Conservation (phyloP, 2,113 vertebrate species). For the Lepisosteus osseus region DNA sequence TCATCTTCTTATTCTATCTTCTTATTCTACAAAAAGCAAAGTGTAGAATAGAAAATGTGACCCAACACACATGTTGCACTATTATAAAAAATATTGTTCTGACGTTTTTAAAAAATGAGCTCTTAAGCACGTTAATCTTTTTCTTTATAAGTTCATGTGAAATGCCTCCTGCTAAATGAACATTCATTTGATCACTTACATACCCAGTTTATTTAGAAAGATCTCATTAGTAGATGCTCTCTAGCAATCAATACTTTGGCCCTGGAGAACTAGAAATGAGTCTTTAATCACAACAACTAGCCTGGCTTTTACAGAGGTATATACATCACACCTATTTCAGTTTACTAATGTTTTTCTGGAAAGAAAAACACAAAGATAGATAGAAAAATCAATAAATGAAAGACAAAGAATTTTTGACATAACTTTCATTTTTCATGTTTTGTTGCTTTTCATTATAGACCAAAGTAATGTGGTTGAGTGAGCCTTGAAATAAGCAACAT, state of each 20-base stretch:
- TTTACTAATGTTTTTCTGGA: not conserved
- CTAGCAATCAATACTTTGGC: not conserved
- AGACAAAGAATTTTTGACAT: not conserved
- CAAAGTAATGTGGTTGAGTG: not conserved
- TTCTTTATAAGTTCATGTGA: not conserved
- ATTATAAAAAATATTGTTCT: no score
- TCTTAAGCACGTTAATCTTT: no score
- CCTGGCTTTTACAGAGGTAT: not conserved
- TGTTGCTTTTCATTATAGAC: slow-evolving; percentile 13
- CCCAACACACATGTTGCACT: no score
- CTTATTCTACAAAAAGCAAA: no score
- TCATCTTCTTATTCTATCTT: no score
- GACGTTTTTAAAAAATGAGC: no score
- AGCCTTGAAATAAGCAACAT: not conserved
- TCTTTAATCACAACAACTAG: not conserved
- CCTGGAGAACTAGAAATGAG: not conserved
- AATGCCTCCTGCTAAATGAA: not conserved
- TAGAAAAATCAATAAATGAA: not conserved
- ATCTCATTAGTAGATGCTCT: slow-evolving; percentile 2
- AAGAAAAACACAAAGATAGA: slow-evolving; percentile 13
- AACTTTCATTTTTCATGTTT: slow-evolving; percentile 13
- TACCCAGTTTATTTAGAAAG: not conserved
- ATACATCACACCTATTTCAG: not conserved
- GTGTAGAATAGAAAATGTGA: no score
- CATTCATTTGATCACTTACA: not conserved